phyloP scores from a whole-genome alignment of 2,888 invertebrate species.

The Drosophila austrosaltans region DNA sequence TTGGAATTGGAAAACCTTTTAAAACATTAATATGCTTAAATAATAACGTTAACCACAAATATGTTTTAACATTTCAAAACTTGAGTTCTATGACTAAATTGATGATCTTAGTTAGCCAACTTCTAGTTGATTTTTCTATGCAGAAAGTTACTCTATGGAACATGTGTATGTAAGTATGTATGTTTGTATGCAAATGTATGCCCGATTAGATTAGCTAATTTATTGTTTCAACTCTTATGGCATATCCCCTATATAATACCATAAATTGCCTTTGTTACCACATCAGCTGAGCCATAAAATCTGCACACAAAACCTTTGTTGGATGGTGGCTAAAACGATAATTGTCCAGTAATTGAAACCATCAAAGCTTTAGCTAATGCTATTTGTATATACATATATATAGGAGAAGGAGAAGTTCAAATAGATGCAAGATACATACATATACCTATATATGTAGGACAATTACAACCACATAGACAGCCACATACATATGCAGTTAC shows the following conservation, averaged over 20 bases:
- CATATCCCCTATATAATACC: slow-evolving; percentile 24
- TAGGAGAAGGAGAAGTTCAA: slow-evolving; percentile 8
- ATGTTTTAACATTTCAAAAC: background rate
- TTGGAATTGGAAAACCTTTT: too few species aligned
- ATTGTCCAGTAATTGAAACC: slow-evolving; percentile 68
- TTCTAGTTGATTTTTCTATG: background rate
- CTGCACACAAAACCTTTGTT: slow-evolving; percentile 44
- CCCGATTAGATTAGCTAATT: slow-evolving; percentile 3
- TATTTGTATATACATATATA: slow-evolving; percentile 28
- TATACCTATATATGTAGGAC: slow-evolving; percentile 39
- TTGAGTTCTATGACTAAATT: too few species aligned
- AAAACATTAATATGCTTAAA: too few species aligned
- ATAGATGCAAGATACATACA: slow-evolving; percentile 9
- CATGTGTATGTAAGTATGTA: too few species aligned
- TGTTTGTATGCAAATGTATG: background rate
- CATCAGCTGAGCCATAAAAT: slow-evolving; percentile 52
- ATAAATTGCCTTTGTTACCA: slow-evolving; percentile 44
- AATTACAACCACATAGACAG: slow-evolving; percentile 32
- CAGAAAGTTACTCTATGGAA: background rate
- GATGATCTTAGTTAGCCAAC: background rate
- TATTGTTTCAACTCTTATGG: slow-evolving; percentile 1
- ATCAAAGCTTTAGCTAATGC: slow-evolving; percentile 60
- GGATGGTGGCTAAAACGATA: slow-evolving; percentile 31
- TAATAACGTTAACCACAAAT: background rate
- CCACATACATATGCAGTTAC: slow-evolving; percentile 9